phyloP scores from a whole-genome alignment of 53 echinoderm and acorn worm species.

The Paracentrotus lividus region DNA sequence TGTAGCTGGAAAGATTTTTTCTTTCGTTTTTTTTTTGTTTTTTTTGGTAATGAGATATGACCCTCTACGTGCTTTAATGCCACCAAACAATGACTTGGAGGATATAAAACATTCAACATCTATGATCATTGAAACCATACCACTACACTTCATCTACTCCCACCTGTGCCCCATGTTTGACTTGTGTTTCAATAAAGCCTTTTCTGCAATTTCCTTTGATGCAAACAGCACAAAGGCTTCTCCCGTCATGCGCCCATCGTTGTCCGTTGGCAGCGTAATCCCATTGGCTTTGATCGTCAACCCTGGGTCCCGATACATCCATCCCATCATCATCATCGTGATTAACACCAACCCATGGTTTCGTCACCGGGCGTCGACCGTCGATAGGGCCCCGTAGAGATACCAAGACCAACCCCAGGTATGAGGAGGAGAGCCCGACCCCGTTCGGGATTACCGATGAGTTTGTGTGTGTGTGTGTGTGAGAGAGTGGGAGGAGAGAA shows the following conservation, averaged over 20 bases:
- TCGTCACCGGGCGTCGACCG: conserved; percentile 19
- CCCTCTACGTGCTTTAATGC: too few relatives aligned
- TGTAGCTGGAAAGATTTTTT: too few relatives aligned
- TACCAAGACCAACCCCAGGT: conserved; percentile 35
- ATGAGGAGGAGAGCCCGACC: conserved; percentile 58
- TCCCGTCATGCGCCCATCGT: conserved; percentile 94
- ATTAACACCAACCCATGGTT: conserved; percentile 66
- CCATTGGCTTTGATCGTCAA: conserved; percentile 97
- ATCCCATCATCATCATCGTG: conserved; percentile 43
- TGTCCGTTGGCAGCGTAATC: conserved; percentile 94
- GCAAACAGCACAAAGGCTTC: conserved; percentile 99
- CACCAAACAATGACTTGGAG: background rate
- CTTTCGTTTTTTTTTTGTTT: too few relatives aligned
- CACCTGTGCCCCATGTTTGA: conserved; percentile 99
- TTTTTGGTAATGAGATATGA: too few relatives aligned
- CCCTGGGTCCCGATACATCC: conserved; percentile 81
- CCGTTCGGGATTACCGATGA: background rate
- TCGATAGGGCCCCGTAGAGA: conserved; percentile 46
- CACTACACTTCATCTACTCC: conserved; percentile 75
- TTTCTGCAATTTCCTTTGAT: conserved; percentile 92
- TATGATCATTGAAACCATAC: conserved; percentile 53
- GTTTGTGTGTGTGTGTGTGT: conserved; percentile 43
- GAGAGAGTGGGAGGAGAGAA: conserved; percentile 23
- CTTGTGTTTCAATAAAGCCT: conserved; percentile 98
- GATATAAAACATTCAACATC: conserved; percentile 14